Evolutionary conservation across 2,888 invertebrate genomes (phyloP).

Genomic region (Morpho deidamia): DNA sequence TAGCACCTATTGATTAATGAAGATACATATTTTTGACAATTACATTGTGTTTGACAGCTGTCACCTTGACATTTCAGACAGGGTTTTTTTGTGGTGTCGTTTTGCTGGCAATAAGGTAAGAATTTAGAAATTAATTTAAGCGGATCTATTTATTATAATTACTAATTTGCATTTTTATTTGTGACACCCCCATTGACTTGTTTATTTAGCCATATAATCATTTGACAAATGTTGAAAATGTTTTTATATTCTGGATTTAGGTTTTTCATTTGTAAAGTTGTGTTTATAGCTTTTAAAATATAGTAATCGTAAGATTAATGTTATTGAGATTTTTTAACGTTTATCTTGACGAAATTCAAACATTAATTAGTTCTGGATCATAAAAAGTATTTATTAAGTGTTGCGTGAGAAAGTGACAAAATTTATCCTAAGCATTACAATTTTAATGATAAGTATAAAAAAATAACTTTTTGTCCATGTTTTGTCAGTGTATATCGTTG

Average conservation of each 20-base stretch:
- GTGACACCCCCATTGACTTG: conserved; percentile 19
- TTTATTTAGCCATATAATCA: neutral
- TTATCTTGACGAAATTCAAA: neutral
- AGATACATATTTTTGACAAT: neutral
- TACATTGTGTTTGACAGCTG: conserved; percentile 7
- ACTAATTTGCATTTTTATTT: conserved; percentile 34
- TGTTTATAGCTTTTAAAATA: conserved; percentile 26
- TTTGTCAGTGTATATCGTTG: conserved; percentile 5
- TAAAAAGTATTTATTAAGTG: neutral
- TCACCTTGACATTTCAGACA: conserved; percentile 9
- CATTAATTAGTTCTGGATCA: neutral
- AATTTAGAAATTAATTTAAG: conserved; percentile 24
- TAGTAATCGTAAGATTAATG: no score
- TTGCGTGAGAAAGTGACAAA: neutral
- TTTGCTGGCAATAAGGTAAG: conserved; percentile 4
- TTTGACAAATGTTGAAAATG: no score
- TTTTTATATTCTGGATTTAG: conserved; percentile 3
- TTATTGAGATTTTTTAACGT: no score
- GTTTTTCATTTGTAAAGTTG: conserved; percentile 36
- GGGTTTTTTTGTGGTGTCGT: conserved; percentile 5
- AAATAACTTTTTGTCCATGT: neutral
- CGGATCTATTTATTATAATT: conserved; percentile 47
- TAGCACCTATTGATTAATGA: neutral
- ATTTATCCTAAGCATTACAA: neutral
- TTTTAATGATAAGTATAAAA: neutral